Evolutionary conservation across 2,888 invertebrate species (phyloP), one percentile per base, ranked within the genome.

Genomic region (Cryptocheilus praepositus): DNA sequence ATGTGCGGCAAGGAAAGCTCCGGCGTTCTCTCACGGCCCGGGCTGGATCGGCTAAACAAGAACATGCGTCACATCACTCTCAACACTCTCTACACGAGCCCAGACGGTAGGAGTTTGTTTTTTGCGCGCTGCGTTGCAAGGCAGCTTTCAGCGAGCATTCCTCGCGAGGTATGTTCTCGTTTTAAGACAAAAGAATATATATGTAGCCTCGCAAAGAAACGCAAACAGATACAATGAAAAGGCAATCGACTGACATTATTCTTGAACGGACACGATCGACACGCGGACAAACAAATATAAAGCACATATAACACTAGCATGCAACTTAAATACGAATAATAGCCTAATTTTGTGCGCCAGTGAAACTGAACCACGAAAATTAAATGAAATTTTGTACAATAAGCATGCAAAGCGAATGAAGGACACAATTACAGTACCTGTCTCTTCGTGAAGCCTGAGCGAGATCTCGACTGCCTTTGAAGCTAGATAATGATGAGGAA

Each of bases 1-100:
- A 95, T 94, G 91, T 96, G 96, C 80, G 96, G 96, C 91, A 95
- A 93, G 83, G 91, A 89, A 89, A 93, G 93, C 89, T 95, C 95
- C 75, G 96, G 95, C 82, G 95, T 94, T 89, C 91, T 90, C 90
- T 96, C 96, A 81, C 95, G 92, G 85, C 94, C 95, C 80, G 96
- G 96, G 90, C 96, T 96, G 91, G 93, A 91, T 90, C 96, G 95
- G 93, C 96, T 96, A 93, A 90, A 89, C 89, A 89, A 88, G 89
- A 91, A 89, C 89, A 90, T 89, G 89, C 89, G 87, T 86, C 85
- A 86, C 83, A 82, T 86, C 85, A 88, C 88, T 88, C 87, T 83
- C 86, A 85, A 85, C 83, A 81, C 82, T 82, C 75, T 83, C 85
- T 86, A 86, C 83, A 82, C 60, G 77, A 82, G 66, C 67, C 28